These are phyloP conservation scores for Brachionus koreanus DNA, from an alignment of 1,140 invertebrate species.

Conservation along the genomic window DNA sequence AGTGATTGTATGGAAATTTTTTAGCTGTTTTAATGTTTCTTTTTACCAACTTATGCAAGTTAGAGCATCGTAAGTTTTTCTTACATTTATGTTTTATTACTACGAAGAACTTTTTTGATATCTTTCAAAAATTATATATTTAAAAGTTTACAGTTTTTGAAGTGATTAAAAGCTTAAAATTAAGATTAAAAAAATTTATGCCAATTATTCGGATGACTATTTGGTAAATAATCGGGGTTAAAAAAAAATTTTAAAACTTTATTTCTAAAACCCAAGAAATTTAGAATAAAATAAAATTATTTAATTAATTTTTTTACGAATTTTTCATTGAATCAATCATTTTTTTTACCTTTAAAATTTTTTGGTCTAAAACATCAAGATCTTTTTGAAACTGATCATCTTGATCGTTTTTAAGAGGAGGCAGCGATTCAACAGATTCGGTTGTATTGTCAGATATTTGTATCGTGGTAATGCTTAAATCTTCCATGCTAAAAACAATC, in stretches of 20 bases:
- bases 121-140: too few species aligned
- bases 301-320: neutral
- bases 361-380: constrained; percentile 16
- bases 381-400: constrained; percentile 37
- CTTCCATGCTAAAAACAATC: constrained; percentile 34
- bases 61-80: too few species aligned
- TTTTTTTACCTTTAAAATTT: constrained; percentile 31
- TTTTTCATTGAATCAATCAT: constrained; percentile 36
- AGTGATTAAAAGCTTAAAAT: too few species aligned
- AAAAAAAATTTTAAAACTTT: neutral
- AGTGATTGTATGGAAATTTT: too few species aligned
- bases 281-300: neutral
- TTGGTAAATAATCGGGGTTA: too few species aligned
- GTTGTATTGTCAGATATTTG: neutral
- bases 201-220: too few species aligned
- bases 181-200: too few species aligned
- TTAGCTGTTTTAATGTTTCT: too few species aligned
- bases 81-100: too few species aligned
- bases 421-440: neutral
- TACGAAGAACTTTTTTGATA: too few species aligned
- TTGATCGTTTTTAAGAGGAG: neutral
- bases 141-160: too few species aligned
- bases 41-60: too few species aligned
- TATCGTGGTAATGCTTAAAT: constrained; percentile 31
- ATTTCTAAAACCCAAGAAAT: neutral